phyloP scores from a whole-genome alignment of 2,797 vertebrate genomes.

The Falco biarmicus region DNA sequence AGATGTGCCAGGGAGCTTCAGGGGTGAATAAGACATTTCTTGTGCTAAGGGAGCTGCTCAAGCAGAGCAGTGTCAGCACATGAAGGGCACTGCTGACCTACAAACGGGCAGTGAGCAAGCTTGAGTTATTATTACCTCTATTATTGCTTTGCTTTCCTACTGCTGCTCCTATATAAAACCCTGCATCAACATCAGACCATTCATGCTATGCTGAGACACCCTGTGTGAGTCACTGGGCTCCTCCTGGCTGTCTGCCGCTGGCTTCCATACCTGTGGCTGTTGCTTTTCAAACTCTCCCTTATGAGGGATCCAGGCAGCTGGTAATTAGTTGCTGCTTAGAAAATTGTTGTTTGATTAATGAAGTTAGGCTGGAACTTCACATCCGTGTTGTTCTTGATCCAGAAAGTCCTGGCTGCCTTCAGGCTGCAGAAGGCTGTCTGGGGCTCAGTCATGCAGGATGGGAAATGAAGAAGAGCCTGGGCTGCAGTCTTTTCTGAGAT shows the following conservation, averaged over 20 bases:
- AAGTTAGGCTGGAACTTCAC: not conserved
- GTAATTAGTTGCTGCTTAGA: not conserved
- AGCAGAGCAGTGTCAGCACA: not conserved
- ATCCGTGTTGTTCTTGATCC: no score
- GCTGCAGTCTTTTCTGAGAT: not conserved
- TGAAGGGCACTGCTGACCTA: not conserved
- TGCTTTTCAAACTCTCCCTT: not conserved
- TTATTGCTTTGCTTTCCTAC: not conserved
- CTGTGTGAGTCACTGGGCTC: not conserved
- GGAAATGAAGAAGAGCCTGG: not conserved
- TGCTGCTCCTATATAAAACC: not conserved
- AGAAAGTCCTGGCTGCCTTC: not conserved
- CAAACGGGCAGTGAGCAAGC: not conserved
- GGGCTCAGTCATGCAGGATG: not conserved
- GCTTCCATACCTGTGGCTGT: not conserved
- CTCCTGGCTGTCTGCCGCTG: not conserved
- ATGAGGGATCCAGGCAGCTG: not conserved
- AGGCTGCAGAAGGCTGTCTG: not conserved
- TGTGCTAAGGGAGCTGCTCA: not conserved
- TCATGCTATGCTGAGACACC: not conserved
- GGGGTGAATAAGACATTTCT: not conserved
- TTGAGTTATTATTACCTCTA: not conserved
- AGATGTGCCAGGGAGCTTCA: rapidly evolving
- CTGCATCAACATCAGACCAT: not conserved
- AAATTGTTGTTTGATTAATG: not conserved